Percentiles rank a stretch among this genome's conserved stretches.
These are phyloP conservation scores for Willisornis vidua DNA, from an alignment of 2,113 vertebrate genomes.

Conservation along the genomic window DNA sequence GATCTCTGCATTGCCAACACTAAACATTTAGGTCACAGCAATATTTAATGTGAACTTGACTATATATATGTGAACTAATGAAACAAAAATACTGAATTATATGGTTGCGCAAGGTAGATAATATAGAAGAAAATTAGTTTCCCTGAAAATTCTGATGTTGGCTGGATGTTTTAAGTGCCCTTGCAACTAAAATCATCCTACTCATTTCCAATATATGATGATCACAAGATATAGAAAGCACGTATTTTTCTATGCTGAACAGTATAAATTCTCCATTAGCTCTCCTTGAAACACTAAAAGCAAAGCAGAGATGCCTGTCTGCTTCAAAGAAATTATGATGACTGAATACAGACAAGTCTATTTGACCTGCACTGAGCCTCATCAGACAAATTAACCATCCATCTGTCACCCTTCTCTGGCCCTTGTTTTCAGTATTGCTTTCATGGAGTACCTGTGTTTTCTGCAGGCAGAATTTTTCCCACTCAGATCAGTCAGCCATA, in stretches of 20 bases:
- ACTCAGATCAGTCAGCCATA: not conserved
- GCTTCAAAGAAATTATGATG: not conserved
- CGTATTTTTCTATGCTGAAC: not conserved
- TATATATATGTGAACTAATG: not conserved
- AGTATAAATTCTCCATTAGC: not conserved
- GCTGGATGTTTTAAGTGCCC: not conserved
- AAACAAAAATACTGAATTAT: not conserved
- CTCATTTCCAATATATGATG: not conserved
- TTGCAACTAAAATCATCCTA: not conserved
- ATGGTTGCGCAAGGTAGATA: not conserved
- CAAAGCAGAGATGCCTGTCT: not conserved
- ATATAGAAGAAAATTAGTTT: not conserved
- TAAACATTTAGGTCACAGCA: not conserved
- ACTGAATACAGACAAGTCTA: not conserved
- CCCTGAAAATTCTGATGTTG: not conserved
- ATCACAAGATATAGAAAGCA: not conserved
- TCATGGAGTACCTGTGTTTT: not conserved
- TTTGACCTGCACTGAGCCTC: not conserved
- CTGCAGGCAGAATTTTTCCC: not conserved
- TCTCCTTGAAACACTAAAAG: not conserved
- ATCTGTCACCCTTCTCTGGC: not conserved
- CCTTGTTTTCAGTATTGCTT: not conserved
- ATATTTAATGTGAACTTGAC: not conserved
- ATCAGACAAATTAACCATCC: not conserved
- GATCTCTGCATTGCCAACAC: not conserved